Conservation (phyloP, 2,113 vertebrate genomes). For the Corvus cornix region DNA sequence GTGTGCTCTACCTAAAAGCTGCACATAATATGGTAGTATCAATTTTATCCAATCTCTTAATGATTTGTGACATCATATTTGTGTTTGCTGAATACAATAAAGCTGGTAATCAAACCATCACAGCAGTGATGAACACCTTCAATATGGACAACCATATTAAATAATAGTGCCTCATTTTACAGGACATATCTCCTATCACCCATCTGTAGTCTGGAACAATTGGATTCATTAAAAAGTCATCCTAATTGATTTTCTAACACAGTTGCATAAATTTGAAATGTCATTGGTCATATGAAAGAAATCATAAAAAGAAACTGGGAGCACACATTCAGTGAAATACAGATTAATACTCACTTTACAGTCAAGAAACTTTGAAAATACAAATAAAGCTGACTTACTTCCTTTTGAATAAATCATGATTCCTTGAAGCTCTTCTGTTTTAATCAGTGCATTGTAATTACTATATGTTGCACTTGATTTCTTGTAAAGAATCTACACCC, state of each 20-base stretch:
- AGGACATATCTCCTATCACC: not conserved
- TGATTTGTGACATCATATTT: not conserved
- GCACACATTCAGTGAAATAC: not conserved
- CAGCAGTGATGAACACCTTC: not conserved
- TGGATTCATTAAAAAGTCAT: not conserved
- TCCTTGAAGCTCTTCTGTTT: not conserved
- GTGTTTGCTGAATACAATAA: not conserved
- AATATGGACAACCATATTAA: not conserved
- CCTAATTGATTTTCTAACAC: constrained; percentile 14
- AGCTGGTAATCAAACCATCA: not conserved
- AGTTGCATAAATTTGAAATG: constrained; percentile 14
- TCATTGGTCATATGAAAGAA: not conserved
- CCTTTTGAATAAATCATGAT: not conserved
- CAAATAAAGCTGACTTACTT: not conserved
- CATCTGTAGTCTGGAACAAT: not conserved
- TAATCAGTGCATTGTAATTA: not conserved
- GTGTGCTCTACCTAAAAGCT: not conserved
- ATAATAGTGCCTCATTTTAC: not conserved
- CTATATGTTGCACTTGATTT: not conserved
- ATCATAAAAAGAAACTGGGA: not conserved
- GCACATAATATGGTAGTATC: not conserved
- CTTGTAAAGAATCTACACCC: not conserved
- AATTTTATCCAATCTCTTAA: not conserved
- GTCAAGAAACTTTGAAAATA: not conserved
- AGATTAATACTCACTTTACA: not conserved